Evolutionary conservation across 2,113 vertebrate genomes (phyloP).

Genomic region (Recurvirostra avosetta): DNA sequence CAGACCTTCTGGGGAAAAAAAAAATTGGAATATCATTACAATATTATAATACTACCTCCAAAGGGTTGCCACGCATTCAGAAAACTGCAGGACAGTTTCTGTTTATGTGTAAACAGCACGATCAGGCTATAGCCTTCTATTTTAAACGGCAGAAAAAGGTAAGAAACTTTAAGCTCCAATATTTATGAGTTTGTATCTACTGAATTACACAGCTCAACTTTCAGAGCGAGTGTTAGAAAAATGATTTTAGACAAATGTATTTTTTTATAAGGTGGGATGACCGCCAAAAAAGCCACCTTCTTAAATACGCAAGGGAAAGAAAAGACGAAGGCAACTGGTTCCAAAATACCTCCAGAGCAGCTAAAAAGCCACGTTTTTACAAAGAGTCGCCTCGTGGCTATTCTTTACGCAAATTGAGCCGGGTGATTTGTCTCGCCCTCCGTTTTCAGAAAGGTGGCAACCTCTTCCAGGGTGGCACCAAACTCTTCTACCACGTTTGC

Average conservation of each 20-base stretch:
- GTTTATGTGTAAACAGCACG: neutral
- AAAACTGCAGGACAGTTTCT: constrained; percentile 8
- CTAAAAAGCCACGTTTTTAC: neutral
- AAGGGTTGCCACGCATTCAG: constrained; percentile 1
- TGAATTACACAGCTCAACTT: neutral
- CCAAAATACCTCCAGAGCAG: neutral
- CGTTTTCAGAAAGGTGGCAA: constrained; percentile 22
- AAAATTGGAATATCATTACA: neutral
- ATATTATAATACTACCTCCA: neutral
- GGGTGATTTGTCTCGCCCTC: neutral
- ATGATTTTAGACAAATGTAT: neutral
- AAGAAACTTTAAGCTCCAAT: neutral
- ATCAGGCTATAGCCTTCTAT: neutral
- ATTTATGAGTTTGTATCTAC: neutral
- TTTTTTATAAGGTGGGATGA: neutral
- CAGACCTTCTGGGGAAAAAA: neutral
- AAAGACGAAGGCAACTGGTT: neutral
- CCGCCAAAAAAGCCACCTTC: neutral
- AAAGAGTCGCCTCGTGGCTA: fast-evolving
- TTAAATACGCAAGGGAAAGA: neutral
- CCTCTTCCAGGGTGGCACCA: neutral
- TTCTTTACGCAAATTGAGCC: fast-evolving
- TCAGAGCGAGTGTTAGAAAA: fast-evolving
- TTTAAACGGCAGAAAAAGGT: neutral
- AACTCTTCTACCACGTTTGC: neutral